Evolutionary conservation across 2,797 vertebrate genomes (phyloP).

Genomic region (Trachops cirrhosus): DNA sequence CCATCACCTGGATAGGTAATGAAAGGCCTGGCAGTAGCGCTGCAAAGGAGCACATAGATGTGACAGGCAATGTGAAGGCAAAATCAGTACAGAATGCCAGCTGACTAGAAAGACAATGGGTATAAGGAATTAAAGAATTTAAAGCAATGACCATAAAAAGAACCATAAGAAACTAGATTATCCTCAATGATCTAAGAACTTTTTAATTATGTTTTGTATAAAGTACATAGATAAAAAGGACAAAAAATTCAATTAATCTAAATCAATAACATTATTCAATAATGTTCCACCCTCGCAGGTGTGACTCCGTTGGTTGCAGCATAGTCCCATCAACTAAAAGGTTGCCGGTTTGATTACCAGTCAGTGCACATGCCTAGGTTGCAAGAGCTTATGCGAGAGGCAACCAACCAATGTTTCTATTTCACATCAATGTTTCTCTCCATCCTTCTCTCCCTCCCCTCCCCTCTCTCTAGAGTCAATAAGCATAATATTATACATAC

Average conservation of each 20-base stretch:
- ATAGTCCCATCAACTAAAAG: neutral
- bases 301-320: neutral
- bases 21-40: neutral
- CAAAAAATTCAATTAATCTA: slow-evolving; percentile 34
- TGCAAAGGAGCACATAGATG: neutral
- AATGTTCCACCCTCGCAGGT: neutral
- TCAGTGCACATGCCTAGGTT: neutral
- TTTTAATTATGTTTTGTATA: slow-evolving; percentile 18
- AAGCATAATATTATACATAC: neutral
- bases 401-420: neutral
- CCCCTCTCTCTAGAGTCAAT: neutral
- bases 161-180: neutral
- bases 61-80: neutral
- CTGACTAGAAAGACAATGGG: neutral
- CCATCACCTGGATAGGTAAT: neutral
- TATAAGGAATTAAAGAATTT: neutral
- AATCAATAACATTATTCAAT: slow-evolving; percentile 24
- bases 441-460: neutral
- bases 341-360: neutral
- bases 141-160: neutral
- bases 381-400: neutral
- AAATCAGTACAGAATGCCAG: neutral
- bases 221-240: neutral
- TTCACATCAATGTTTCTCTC: neutral
- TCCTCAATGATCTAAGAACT: neutral